Base-by-base conservation (phyloP, 2,888 invertebrate species). In the Lepidonotus clava region DNA sequence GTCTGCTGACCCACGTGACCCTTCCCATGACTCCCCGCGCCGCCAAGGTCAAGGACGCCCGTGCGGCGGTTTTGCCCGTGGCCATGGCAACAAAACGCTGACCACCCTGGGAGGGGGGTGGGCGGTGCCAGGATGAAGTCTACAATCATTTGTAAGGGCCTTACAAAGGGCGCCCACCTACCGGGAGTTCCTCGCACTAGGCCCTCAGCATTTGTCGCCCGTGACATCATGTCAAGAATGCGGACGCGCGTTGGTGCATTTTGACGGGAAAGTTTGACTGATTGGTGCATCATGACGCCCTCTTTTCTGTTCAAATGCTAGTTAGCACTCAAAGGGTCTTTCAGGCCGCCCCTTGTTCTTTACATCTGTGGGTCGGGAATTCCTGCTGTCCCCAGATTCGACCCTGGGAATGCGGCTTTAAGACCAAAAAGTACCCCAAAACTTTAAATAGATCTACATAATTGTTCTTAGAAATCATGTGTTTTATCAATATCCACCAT, bases 1-100 rank as follows among this genome's bases (percentile, higher is more conserved):
- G 71, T 71, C 71, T 71, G 46, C 80, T 41, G 80, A 46, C 80
- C 80, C 80, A 41, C 28, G 46, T 80, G 80, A 80, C 41, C 80
- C 80, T 80, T 80, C 80, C 80, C 80, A 80, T 80, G 80, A 46
- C 80, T 46, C 80, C 41, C 46, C 28, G 80, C 80, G 46, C 34
- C 71, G 21, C 71, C 34, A 38, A 21, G 38, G 36, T 36, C 71
- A 14, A 38, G 36, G 38, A 11, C 5, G 71, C 14, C 14, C 36
- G 36, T 18, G 71, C 38, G 38, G n/a, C n/a, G 38, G 71, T 34
- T 18, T 71, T 18, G 71, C 71, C 71, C 21, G 36, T 71, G 71
- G 71, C 36, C 71, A 36, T 56, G n/a, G n/a, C 36, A 5, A 32
- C 36, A 71, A 34, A 36, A 38, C 14, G 71, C 4, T 38, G 71